Base-by-base conservation (phyloP, 2,888 invertebrate genomes). In the Arrhopalites spinosus region DNA sequence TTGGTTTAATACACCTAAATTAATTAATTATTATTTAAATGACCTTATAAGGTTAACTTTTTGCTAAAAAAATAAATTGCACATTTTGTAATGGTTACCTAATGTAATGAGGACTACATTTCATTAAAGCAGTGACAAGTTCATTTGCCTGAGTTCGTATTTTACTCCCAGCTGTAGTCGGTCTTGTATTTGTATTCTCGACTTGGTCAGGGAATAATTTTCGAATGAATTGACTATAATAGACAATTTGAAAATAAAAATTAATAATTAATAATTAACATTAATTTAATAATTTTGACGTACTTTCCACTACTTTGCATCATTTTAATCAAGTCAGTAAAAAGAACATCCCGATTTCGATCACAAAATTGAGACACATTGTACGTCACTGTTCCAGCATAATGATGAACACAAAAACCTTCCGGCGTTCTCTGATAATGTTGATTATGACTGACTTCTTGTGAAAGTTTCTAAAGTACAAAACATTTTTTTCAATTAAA, bases 51-150 rank as follows among this genome's bases (percentile, higher is more conserved):
- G 11, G 36, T 36, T 11, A 36, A 36, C 5, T 3, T 36, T 36
- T 36, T 7, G 5, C 3, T 11, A 36, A 7, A 36, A 3, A 36
- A 36, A 3, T 36, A 36, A 3, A 36, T 7, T 3, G 11, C 36
- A 36, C 36, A 36, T 11, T 36, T 7, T 36, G 11, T 36, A 23
- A 59, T 2, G 25, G 7, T n/a, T 80, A 84, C 79, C 91, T 86
- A 77, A 91, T 90, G 84, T 91, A 91, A 85, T 91, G 90, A 8
- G 91, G 91, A 3, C 89, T 89, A 84, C 90, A 90, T 82, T 88
- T 87, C 89, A 89, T 90, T 81, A 91, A 84, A 59, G 90, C 89
- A 3, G 88, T 88, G 11, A 91, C 90, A 73, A 91, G 86, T 77
- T 88, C 87, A 85, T 90, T 90, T 20, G 91, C 90, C 84, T 91